phyloP scores from a whole-genome alignment of 1,140 invertebrate genomes.

The Anastrepha obliqua region DNA sequence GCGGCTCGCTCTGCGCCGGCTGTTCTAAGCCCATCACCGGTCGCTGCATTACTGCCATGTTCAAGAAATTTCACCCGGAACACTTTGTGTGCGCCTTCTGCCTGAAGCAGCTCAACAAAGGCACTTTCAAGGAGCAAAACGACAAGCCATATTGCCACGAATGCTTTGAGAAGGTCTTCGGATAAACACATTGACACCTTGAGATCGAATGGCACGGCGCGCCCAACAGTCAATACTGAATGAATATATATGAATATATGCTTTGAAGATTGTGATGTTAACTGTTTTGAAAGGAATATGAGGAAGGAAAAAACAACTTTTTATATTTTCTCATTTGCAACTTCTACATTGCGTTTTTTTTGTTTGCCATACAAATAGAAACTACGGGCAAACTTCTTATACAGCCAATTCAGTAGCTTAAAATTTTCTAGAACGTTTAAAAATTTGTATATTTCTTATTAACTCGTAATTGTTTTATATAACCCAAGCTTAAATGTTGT shows the following conservation, averaged over 20 bases:
- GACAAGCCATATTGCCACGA: constrained; percentile 98
- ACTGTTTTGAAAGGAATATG: neutral
- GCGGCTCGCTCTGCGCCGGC: constrained; percentile 96
- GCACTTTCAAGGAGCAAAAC: constrained; percentile 98
- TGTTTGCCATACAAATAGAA: neutral
- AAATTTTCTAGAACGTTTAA: neutral
- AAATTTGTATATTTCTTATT: neutral
- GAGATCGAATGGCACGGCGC: neutral
- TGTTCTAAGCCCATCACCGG: constrained; percentile 98
- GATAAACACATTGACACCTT: constrained; percentile 76
- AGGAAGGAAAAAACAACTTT: neutral
- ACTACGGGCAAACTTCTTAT: neutral
- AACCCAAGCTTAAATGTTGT: constrained; percentile 14
- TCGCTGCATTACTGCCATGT: constrained; percentile 99
- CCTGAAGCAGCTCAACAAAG: constrained; percentile 96
- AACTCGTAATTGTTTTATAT: neutral
- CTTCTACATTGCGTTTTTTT: neutral
- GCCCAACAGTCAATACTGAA: neutral
- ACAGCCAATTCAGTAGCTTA: neutral
- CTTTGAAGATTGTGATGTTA: neutral
- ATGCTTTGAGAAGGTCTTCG: constrained; percentile 98
- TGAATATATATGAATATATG: neutral
- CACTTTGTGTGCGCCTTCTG: constrained; percentile 98
- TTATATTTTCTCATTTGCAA: neutral
- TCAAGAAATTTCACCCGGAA: constrained; percentile 98